Evolutionary conservation across 1,140 invertebrate genomes (phyloP), one percentile per base, ranked within the genome.

Genomic region (Ostrea edulis): DNA sequence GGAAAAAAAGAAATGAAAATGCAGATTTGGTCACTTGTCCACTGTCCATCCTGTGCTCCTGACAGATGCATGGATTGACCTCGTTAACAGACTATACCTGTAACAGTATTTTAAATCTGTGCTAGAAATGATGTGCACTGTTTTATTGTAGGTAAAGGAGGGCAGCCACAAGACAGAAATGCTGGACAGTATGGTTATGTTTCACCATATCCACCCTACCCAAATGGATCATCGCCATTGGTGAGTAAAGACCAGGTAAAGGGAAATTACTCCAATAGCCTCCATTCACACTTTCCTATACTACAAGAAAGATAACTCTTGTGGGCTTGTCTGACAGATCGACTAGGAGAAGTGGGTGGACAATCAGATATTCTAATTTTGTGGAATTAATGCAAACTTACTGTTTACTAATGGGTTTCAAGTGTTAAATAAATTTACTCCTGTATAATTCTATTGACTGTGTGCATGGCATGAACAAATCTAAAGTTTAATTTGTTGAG

Each of bases 151-250:
- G 90, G 90, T 55, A 91, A 91, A 85, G 82, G 90, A 85, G 84
- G 87, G 22, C 62, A 85, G 62, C 25, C 71, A 82, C 85, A 86
- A 54, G 87, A 89, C 54, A 86, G 90, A 86, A 90, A 90, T 89
- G 68, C 86, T 51, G 91, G 88, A 54, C 88, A 88, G n/a, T 91
- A 89, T 89, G 89, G 91, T 68, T 91, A 91, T 87, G 55, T 90
- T n/a, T 88, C 89, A 84, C 89, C 89, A 22, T 91, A 89, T 81
- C 89, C 88, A 58, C 89, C 87, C 65, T 91, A 90, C 55, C 89
- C 88, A 25, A 91, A 91, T 87, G 91, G 91, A 82, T 88, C 91
- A 77, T 88, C 87, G 55, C 88, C 88, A 65, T 87, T 91, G 89
- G 91, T 91, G 88, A 91, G 91, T 90, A 20, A 9, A 65, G 8